phyloP scores from a whole-genome alignment of 2,113 vertebrate genomes.

The Synodontis membranacea region DNA sequence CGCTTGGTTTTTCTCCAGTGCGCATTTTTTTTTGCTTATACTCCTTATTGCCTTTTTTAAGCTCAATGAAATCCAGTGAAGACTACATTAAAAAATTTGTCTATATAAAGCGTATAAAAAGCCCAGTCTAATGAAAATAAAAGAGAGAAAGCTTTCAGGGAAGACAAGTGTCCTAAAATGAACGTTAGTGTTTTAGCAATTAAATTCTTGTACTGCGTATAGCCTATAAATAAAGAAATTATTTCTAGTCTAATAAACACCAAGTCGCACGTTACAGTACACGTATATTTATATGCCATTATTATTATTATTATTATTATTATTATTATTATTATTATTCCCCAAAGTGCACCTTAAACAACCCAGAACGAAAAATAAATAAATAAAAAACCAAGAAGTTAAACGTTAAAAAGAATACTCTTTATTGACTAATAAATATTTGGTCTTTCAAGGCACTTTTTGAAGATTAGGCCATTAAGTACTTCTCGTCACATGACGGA shows the following conservation, averaged over 20 bases:
- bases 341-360: background rate
- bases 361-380: background rate
- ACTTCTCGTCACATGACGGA: slow-evolving; percentile 51
- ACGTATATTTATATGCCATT: background rate
- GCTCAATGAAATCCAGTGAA: background rate
- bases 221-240: too few species aligned
- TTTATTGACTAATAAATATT: slow-evolving; percentile 62
- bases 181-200: background rate
- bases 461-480: slow-evolving; percentile 56
- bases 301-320: too few species aligned
- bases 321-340: background rate
- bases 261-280: background rate
- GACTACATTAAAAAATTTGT: too few species aligned
- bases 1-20: background rate
- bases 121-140: background rate
- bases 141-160: background rate
- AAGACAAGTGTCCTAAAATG: background rate
- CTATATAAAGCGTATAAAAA: background rate
- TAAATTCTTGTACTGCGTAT: background rate
- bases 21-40: background rate
- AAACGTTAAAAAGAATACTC: slow-evolving; percentile 50
- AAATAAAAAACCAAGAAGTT: background rate
- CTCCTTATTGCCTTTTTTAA: background rate
- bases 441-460: slow-evolving; percentile 61
- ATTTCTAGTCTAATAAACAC: background rate